These are phyloP conservation scores for Eurosta solidaginis DNA, from an alignment of 1,140 invertebrate genomes.

Conservation along the genomic window DNA sequence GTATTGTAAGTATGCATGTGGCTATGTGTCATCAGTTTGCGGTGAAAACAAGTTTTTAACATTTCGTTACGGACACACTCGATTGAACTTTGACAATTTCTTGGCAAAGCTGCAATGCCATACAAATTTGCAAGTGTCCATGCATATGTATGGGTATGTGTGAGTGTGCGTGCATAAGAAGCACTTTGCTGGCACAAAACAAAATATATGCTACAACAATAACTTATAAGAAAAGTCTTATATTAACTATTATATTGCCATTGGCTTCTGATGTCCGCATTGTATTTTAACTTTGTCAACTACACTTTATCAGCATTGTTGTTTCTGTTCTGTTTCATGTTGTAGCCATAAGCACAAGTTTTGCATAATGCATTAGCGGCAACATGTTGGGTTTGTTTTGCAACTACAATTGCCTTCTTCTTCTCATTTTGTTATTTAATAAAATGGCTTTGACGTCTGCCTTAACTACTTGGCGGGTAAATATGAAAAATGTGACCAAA, in stretches of 20 bases:
- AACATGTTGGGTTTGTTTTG: too few species aligned
- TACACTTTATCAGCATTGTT: neutral
- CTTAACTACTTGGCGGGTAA: too few species aligned
- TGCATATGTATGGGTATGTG: neutral
- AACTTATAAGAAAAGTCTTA: neutral
- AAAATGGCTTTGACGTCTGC: too few species aligned
- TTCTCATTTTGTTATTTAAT: neutral
- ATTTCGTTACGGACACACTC: slow-evolving; percentile 22
- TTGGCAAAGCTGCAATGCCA: neutral
- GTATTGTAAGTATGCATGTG: neutral
- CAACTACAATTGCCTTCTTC: too few species aligned
- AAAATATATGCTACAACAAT: neutral
- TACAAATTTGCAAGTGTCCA: neutral
- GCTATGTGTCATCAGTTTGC: neutral
- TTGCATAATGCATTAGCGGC: neutral
- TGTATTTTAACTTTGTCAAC: neutral
- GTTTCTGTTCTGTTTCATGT: neutral
- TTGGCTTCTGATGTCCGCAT: neutral
- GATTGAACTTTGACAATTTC: slow-evolving; percentile 26
- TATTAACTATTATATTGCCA: neutral
- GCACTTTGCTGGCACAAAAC: neutral
- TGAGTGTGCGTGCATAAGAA: neutral
- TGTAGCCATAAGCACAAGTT: neutral
- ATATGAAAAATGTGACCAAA: too few species aligned
- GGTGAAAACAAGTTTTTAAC: slow-evolving; percentile 5